Percentiles rank a stretch among this genome's conserved stretches.
Evolutionary conservation across 2,888 invertebrate genomes (phyloP).

Genomic region (Eristalis pertinax): DNA sequence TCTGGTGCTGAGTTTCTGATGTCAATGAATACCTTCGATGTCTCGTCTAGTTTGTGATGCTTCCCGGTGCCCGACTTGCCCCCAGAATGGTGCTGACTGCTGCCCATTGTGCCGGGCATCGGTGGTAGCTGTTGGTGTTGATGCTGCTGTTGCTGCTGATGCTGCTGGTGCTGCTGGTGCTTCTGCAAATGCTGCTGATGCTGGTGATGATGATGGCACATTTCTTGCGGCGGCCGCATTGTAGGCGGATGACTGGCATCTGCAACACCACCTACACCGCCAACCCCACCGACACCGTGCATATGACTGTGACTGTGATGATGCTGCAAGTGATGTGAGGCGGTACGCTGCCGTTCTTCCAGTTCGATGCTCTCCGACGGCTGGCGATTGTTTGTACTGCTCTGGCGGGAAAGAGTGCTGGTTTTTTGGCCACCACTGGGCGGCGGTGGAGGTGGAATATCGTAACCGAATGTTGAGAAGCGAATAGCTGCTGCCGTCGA

Average conservation of each 20-base stretch:
- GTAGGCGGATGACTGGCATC: slow-evolving; percentile 64
- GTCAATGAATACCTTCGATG: slow-evolving; percentile 88
- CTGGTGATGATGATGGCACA: slow-evolving; percentile 80
- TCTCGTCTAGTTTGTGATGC: slow-evolving; percentile 78
- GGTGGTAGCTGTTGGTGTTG: slow-evolving; percentile 53
- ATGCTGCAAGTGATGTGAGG: slow-evolving; percentile 74
- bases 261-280: slow-evolving; percentile 26
- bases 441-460: slow-evolving; percentile 75
- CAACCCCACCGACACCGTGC: slow-evolving; percentile 8
- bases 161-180: slow-evolving; percentile 75
- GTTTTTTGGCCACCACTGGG: slow-evolving; percentile 58
- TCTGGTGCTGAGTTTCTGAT: slow-evolving; percentile 95
- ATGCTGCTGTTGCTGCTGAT: too few species aligned
- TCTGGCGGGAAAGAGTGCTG: slow-evolving; percentile 75
- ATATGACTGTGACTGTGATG: slow-evolving; percentile 72
- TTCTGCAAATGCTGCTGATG: slow-evolving; percentile 79
- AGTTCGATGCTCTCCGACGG: slow-evolving; percentile 78
- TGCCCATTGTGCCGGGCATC: slow-evolving; percentile 56
- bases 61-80: slow-evolving; percentile 58
- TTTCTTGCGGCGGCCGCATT: slow-evolving; percentile 73
- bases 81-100: slow-evolving; percentile 68
- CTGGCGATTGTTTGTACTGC: slow-evolving; percentile 69
- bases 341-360: slow-evolving; percentile 77
- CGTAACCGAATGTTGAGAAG: slow-evolving; percentile 81
- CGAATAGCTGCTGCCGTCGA: slow-evolving; percentile 76